These are phyloP conservation scores for Strigamia crassipes DNA, from an alignment of 2,888 invertebrate species.

Conservation along the genomic window DNA sequence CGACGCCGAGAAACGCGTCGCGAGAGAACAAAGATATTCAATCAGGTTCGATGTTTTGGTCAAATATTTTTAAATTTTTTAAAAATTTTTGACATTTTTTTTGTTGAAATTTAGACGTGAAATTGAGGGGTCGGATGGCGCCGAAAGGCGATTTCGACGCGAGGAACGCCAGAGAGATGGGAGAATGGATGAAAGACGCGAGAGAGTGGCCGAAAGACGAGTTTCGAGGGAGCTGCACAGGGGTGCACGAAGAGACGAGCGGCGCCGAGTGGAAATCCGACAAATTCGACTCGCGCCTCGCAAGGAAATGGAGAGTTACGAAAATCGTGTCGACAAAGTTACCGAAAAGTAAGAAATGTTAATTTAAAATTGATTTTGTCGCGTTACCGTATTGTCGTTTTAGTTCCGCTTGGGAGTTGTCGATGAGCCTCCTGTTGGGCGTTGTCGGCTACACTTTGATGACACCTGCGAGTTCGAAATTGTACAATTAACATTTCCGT, in stretches of 20 bases:
- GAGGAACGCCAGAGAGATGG: background rate
- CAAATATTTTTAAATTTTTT: background rate
- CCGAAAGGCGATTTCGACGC: background rate
- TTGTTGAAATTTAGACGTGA: background rate
- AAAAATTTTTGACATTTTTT: background rate
- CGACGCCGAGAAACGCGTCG: background rate
- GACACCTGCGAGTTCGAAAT: background rate
- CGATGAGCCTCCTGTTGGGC: background rate
- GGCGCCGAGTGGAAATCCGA: background rate
- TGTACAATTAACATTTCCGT: no score
- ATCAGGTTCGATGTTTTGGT: background rate
- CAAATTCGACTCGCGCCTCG: background rate
- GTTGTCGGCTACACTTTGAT: background rate
- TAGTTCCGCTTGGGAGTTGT: background rate
- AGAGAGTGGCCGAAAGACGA: background rate
- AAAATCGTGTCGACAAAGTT: background rate
- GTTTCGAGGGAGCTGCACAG: background rate
- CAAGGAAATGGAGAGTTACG: background rate
- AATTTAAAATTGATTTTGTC: no score
- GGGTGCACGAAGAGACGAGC: background rate
- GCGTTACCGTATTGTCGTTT: background rate
- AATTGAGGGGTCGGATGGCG: background rate
- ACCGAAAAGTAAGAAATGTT: background rate
- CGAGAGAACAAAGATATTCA: background rate
- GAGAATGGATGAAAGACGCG: background rate